Evolutionary conservation across 2,888 invertebrate species (phyloP).

Genomic region (Watsonalla binaria): DNA sequence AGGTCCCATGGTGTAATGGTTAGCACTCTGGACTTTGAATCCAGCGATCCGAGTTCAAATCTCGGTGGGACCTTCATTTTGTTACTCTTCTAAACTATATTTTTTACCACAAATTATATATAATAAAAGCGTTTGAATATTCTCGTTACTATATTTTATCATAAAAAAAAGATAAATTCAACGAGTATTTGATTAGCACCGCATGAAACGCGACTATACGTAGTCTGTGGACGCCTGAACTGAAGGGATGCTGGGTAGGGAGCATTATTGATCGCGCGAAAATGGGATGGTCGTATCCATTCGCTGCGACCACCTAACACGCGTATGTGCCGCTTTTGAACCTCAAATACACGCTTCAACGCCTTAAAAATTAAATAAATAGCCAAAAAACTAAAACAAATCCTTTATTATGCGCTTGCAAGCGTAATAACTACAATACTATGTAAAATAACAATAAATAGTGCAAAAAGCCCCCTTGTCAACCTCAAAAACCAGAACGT

Average conservation of each 20-base stretch:
- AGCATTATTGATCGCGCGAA: conserved; percentile 79
- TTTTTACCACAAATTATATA: conserved; percentile 5
- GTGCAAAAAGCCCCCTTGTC: conserved; percentile 21
- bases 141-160: not conserved
- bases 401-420: conserved; percentile 18
- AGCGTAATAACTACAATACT: conserved; percentile 15
- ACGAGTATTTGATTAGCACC: conserved; percentile 9
- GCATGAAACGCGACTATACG: conserved; percentile 19
- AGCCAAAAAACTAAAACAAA: conserved; percentile 34
- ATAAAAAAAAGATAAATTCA: not conserved
- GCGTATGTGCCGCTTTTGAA: conserved; percentile 67
- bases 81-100: conserved; percentile 11
- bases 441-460: conserved; percentile 19
- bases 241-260: conserved; percentile 77
- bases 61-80: conserved; percentile 66
- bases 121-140: not conserved
- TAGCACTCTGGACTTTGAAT: conserved; percentile 80
- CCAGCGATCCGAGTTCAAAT: conserved; percentile 78
- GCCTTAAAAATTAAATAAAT: conserved; percentile 51
- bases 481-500: conserved; percentile 32
- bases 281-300: conserved; percentile 74
- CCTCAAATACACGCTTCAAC: conserved; percentile 64
- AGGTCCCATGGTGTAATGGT: conserved; percentile 80
- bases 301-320: conserved; percentile 72
- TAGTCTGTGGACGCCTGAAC: conserved; percentile 58